Conservation (phyloP, 2,797 vertebrate species). For the Gorsachius magnificus region DNA sequence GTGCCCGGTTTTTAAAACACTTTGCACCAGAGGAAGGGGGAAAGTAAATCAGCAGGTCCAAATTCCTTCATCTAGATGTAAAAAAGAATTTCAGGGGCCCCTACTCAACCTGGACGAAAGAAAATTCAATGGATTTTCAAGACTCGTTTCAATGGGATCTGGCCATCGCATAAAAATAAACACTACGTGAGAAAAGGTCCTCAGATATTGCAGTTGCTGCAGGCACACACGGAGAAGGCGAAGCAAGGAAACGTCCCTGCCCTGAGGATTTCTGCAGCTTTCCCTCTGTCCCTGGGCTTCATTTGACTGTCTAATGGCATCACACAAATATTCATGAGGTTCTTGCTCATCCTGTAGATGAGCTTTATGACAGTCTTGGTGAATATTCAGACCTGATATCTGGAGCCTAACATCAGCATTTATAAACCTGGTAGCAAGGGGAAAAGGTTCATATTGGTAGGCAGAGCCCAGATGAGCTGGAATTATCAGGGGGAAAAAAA, state of each 20-base stretch:
- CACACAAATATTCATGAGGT: slow-evolving; percentile 15
- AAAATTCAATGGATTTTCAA: background rate
- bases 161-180: background rate
- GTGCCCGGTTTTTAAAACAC: background rate
- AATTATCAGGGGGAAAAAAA: background rate
- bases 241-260: background rate
- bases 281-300: background rate
- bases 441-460: background rate
- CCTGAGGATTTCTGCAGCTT: background rate
- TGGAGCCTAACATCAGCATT: background rate
- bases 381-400: background rate
- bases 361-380: background rate
- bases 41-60: background rate
- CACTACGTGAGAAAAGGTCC: fast-evolving
- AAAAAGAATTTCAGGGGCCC: background rate
- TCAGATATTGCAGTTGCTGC: background rate
- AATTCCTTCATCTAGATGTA: background rate
- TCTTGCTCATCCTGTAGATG: background rate
- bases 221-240: background rate
- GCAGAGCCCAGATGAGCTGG: background rate
- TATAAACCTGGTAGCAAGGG: background rate
- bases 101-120: background rate
- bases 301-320: slow-evolving; percentile 4
- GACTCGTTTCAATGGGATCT: fast-evolving
- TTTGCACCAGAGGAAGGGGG: background rate